These are phyloP conservation scores for Halcyon leucocephala DNA, from an alignment of 2,797 vertebrate genomes.

Conservation along the genomic window DNA sequence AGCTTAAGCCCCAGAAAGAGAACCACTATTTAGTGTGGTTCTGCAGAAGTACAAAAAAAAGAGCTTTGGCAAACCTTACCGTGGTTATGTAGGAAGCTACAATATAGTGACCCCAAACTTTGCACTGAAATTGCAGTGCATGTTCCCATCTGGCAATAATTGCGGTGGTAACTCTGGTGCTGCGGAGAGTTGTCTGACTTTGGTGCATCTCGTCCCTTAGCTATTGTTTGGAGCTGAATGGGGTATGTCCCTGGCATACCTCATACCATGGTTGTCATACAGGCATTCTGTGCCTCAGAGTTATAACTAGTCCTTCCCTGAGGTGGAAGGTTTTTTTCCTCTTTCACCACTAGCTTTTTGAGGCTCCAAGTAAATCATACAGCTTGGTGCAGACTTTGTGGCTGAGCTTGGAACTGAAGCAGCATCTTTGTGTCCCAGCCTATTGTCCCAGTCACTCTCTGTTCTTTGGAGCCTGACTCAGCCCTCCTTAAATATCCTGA, in stretches of 20 bases:
- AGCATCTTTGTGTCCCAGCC: slow-evolving; percentile 21
- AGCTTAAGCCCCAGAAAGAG: background rate
- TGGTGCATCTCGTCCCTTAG: background rate
- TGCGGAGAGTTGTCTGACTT: background rate
- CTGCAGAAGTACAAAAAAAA: background rate
- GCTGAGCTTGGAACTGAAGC: slow-evolving; percentile 9
- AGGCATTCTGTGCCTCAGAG: background rate
- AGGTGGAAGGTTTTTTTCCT: background rate
- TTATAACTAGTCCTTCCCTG: background rate
- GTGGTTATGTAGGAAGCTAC: background rate
- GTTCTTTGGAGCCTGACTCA: slow-evolving; percentile 18
- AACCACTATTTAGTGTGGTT: background rate
- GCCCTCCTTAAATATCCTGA: background rate
- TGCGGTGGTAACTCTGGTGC: background rate
- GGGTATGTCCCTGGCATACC: background rate
- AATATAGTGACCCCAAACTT: background rate
- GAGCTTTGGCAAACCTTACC: background rate
- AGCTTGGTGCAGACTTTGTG: background rate
- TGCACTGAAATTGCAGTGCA: background rate
- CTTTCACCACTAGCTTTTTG: background rate
- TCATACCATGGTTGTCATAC: background rate
- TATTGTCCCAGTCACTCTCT: slow-evolving; percentile 43
- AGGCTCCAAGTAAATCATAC: background rate
- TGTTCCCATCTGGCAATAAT: background rate
- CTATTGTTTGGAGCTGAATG: background rate